Conservation (phyloP, 2,797 vertebrate genomes). For the Smutsia temminckii region DNA sequence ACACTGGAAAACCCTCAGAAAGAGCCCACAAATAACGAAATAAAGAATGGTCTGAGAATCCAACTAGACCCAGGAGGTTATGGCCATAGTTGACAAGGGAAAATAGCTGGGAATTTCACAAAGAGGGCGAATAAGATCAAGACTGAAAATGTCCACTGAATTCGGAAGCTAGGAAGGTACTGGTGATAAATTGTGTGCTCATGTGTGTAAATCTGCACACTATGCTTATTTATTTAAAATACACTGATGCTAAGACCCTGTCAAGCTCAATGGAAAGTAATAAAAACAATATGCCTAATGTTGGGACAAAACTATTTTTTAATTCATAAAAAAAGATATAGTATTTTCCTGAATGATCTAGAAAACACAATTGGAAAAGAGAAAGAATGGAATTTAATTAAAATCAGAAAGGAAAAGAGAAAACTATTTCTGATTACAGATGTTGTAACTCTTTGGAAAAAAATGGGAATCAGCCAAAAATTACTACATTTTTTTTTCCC, state of each 20-base stretch:
- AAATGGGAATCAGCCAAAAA: neutral
- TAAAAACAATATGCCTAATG: neutral
- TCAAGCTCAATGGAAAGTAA: neutral
- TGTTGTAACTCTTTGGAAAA: neutral
- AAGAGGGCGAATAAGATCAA: neutral
- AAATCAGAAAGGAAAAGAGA: neutral
- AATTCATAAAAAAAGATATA: neutral
- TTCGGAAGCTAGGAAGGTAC: neutral
- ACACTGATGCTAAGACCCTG: neutral
- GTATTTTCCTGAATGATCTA: neutral
- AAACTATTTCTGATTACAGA: neutral
- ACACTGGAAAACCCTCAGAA: neutral
- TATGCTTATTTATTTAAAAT: neutral
- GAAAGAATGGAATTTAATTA: neutral
- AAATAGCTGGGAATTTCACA: neutral
- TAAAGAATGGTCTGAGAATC: neutral
- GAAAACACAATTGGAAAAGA: neutral
- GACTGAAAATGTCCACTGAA: neutral
- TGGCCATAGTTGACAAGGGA: neutral
- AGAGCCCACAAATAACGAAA: neutral
- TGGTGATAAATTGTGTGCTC: neutral
- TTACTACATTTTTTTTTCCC: neutral
- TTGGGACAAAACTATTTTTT: neutral
- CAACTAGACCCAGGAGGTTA: neutral
- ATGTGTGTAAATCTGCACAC: neutral